These are phyloP conservation scores for Percopsis transmontana DNA, from an alignment of 2,113 vertebrate species.

Conservation along the genomic window DNA sequence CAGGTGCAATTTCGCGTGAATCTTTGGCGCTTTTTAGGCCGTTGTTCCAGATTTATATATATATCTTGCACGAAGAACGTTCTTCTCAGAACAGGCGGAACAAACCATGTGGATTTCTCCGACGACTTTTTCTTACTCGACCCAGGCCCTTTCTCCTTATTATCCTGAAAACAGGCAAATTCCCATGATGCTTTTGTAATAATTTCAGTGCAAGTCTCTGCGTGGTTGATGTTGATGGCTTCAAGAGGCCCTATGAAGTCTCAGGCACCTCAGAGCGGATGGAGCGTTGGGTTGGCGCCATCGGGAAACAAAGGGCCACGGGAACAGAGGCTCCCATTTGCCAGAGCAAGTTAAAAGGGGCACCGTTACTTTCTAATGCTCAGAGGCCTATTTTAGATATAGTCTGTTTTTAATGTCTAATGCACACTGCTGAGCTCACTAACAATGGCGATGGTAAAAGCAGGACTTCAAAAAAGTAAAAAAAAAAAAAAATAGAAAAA, in stretches of 20 bases:
- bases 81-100: slow-evolving; percentile 29
- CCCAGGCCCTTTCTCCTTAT: slow-evolving; percentile 62
- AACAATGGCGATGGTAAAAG: slow-evolving; percentile 62
- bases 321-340: slow-evolving; percentile 72
- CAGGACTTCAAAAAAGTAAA: slow-evolving; percentile 56
- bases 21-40: too few species aligned
- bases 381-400: slow-evolving; percentile 73
- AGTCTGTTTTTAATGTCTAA: slow-evolving; percentile 71
- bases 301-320: slow-evolving; percentile 72
- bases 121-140: slow-evolving; percentile 63
- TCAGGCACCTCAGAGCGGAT: slow-evolving; percentile 66
- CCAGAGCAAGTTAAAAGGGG: slow-evolving; percentile 71
- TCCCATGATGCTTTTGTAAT: slow-evolving; percentile 70
- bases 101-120: slow-evolving; percentile 52
- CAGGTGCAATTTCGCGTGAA: too few species aligned
- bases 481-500: slow-evolving; percentile 65
- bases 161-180: slow-evolving; percentile 69
- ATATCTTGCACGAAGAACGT: slow-evolving; percentile 23
- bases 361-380: slow-evolving; percentile 70
- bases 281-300: slow-evolving; percentile 66
- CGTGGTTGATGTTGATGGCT: slow-evolving; percentile 75
- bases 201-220: slow-evolving; percentile 65
- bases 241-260: slow-evolving; percentile 77
- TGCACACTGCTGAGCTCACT: slow-evolving; percentile 63
- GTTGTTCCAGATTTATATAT: slow-evolving; percentile 26